These are phyloP conservation scores for Poecile montanus DNA, from an alignment of 2,797 vertebrate species.

Conservation along the genomic window DNA sequence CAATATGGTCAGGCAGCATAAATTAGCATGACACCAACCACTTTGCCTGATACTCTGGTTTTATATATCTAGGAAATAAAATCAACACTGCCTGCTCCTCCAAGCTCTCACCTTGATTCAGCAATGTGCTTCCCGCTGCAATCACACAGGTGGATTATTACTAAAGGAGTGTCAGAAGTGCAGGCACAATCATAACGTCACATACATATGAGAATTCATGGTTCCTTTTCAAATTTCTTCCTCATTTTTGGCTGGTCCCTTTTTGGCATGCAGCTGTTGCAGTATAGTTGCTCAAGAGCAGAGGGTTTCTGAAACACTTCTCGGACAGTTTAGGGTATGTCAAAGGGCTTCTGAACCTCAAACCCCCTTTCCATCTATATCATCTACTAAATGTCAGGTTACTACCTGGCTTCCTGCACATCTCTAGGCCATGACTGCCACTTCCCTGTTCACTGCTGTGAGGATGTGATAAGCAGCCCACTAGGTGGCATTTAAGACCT, in stretches of 20 bases:
- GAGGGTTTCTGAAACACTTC: not conserved
- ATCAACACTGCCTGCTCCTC: not conserved
- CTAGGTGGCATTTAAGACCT: slow-evolving; percentile 40
- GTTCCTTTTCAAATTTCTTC: not conserved
- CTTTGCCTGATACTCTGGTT: not conserved
- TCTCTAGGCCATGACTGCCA: not conserved
- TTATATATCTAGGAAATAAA: not conserved
- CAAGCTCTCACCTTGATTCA: not conserved
- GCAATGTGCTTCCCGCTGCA: not conserved
- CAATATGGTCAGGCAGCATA: not conserved
- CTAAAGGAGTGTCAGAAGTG: not conserved
- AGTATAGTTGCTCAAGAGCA: not conserved
- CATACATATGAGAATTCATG: not conserved
- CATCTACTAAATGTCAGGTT: not conserved
- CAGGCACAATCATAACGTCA: not conserved
- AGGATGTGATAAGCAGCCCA: slow-evolving; percentile 15
- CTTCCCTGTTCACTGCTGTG: not conserved
- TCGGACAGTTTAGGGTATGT: fast-evolving
- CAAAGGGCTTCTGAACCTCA: not conserved
- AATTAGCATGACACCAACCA: not conserved
- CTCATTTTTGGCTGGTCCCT: not conserved
- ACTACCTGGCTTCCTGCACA: not conserved
- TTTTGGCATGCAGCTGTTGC: not conserved
- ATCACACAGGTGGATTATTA: not conserved
- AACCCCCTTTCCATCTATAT: not conserved